A percentile compares a stretch with the other conserved stretches of the same genome.
These are phyloP conservation scores for Mimumesa dahlbomi DNA, from an alignment of 2,888 invertebrate species.

Conservation along the genomic window DNA sequence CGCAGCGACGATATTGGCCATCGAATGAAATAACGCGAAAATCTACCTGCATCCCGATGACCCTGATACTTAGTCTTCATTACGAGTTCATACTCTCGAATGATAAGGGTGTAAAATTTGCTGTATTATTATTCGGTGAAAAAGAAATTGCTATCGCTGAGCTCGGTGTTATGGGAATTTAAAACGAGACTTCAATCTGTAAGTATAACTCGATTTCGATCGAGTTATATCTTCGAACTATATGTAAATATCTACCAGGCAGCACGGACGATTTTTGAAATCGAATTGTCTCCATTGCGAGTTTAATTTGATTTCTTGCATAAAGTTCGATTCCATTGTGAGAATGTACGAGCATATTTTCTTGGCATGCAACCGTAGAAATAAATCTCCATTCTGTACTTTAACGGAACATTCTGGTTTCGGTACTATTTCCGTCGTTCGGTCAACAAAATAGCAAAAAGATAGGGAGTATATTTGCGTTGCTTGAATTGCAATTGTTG, in stretches of 20 bases:
- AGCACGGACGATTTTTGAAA: conserved; percentile 40
- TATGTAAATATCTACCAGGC: conserved; percentile 40
- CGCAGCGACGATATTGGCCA: no score
- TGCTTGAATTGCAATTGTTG: no score
- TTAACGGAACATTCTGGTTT: conserved; percentile 20
- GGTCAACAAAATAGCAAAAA: no score
- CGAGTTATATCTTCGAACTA: conserved; percentile 41
- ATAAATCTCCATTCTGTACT: conserved; percentile 38
- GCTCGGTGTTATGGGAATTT: conserved; percentile 23
- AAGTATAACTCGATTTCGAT: conserved; percentile 34
- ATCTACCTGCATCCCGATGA: no score
- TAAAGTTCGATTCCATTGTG: conserved; percentile 33
- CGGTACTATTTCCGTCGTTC: no score
- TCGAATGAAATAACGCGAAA: no score
- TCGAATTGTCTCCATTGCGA: conserved; percentile 41
- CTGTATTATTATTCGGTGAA: no score
- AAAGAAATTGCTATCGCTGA: no score
- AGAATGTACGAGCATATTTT: conserved; percentile 40
- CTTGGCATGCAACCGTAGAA: conserved; percentile 38
- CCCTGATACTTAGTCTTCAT: no score
- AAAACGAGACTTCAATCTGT: conserved; percentile 25
- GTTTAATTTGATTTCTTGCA: conserved; percentile 47
- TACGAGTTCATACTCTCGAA: no score
- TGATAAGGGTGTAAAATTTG: no score
- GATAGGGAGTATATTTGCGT: no score